These are phyloP conservation scores for Bombus ignitus DNA, from an alignment of 1,140 invertebrate genomes.

Conservation along the genomic window DNA sequence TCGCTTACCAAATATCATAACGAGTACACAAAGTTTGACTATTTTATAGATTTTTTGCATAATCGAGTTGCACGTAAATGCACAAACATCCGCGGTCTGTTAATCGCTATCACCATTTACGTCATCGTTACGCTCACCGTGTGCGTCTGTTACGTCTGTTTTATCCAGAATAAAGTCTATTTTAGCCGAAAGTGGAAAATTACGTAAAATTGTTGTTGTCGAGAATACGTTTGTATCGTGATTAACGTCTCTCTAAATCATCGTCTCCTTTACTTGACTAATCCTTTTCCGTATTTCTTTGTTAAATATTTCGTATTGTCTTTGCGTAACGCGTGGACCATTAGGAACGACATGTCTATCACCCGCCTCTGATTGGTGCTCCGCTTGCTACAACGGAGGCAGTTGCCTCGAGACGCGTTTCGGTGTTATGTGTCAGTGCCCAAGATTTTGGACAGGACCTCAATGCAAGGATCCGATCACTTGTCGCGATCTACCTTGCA, in stretches of 20 bases:
- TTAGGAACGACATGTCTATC: conserved; percentile 70
- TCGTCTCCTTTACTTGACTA: background rate
- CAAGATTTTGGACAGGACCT: conserved; percentile 84
- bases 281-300: background rate
- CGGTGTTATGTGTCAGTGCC: conserved; percentile 83
- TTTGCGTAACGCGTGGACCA: background rate
- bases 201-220: too few species aligned
- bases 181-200: too few species aligned
- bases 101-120: too few species aligned
- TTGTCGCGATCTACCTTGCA: conserved; percentile 84
- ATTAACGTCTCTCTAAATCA: background rate
- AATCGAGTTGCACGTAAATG: too few species aligned
- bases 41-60: too few species aligned
- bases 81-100: too few species aligned
- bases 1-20: too few species aligned
- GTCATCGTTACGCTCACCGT: too few species aligned
- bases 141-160: too few species aligned
- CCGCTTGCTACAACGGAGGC: conserved; percentile 85
- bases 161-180: too few species aligned
- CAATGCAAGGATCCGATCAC: conserved; percentile 78
- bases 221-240: background rate
- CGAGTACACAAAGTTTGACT: too few species aligned
- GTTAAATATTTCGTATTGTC: background rate
- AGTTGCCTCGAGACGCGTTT: conserved; percentile 84
- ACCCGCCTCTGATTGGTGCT: conserved; percentile 67